Evolutionary conservation across 2,113 vertebrate genomes (phyloP).

Genomic region (Quiscalus mexicanus): DNA sequence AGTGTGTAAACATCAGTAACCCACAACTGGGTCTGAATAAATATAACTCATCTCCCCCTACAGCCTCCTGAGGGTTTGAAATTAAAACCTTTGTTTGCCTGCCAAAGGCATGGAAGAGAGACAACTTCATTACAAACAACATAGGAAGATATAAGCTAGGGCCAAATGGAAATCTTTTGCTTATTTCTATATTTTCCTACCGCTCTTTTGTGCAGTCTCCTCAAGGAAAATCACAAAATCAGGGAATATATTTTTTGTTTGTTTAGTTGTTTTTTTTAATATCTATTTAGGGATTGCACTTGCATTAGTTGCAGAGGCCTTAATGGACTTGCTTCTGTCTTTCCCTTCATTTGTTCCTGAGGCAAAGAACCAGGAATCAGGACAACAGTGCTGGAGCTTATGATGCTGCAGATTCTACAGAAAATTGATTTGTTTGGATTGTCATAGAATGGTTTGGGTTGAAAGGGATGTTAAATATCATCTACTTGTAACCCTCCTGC

Average conservation of each 20-base stretch:
- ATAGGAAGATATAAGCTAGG: not conserved
- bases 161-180: not conserved
- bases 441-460: not conserved
- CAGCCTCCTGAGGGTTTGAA: not conserved
- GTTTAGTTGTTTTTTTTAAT: accelerated
- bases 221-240: not conserved
- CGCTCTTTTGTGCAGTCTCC: not conserved
- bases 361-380: not conserved
- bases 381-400: not conserved
- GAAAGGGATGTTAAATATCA: not conserved
- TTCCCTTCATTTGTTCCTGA: not conserved
- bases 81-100: not conserved
- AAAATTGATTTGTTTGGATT: not conserved
- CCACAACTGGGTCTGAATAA: not conserved
- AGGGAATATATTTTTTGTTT: not conserved
- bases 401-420: not conserved
- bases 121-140: not conserved
- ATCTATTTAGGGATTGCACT: not conserved
- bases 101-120: not conserved
- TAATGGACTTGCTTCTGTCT: not conserved
- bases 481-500: not conserved
- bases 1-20: not conserved
- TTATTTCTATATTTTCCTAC: not conserved
- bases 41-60: not conserved
- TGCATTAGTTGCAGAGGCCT: not conserved